phyloP scores from a whole-genome alignment of 2,113 vertebrate genomes.

The Circaetus cinerascens region DNA sequence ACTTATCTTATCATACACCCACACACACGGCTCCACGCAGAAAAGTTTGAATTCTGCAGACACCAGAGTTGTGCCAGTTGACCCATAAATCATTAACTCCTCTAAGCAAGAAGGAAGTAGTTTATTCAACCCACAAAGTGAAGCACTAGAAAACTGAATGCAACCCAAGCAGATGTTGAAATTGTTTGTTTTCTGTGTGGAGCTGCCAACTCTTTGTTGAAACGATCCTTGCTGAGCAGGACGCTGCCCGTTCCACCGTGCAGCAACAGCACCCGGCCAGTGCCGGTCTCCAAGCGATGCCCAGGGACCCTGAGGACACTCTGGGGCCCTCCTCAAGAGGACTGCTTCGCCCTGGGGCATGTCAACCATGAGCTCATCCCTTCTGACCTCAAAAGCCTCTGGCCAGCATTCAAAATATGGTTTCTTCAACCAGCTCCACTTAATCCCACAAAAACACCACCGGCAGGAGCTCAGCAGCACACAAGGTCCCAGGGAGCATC shows the following conservation, averaged over 20 bases:
- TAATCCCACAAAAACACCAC: accelerated
- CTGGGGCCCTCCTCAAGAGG: neutral
- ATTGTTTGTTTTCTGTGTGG: neutral
- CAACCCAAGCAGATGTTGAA: conserved; percentile 34
- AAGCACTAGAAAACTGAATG: neutral
- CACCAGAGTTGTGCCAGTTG: neutral
- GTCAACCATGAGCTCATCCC: accelerated
- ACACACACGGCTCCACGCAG: accelerated
- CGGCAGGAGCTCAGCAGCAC: neutral
- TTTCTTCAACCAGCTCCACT: neutral
- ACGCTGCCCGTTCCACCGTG: neutral
- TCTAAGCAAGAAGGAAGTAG: neutral
- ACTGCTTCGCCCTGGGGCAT: neutral
- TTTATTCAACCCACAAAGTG: neutral
- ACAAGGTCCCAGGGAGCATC: neutral
- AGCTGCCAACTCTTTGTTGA: neutral
- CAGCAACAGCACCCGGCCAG: accelerated
- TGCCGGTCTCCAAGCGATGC: accelerated
- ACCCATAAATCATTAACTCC: conserved; percentile 42
- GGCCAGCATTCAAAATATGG: accelerated
- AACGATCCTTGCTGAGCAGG: neutral
- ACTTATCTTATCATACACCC: neutral
- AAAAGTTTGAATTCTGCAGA: neutral
- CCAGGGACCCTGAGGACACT: accelerated
- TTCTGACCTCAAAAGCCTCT: neutral